Percentiles rank a stretch among this genome's conserved stretches.
Conservation (phyloP, 1,140 invertebrate species). For the Plutomurus gul region DNA sequence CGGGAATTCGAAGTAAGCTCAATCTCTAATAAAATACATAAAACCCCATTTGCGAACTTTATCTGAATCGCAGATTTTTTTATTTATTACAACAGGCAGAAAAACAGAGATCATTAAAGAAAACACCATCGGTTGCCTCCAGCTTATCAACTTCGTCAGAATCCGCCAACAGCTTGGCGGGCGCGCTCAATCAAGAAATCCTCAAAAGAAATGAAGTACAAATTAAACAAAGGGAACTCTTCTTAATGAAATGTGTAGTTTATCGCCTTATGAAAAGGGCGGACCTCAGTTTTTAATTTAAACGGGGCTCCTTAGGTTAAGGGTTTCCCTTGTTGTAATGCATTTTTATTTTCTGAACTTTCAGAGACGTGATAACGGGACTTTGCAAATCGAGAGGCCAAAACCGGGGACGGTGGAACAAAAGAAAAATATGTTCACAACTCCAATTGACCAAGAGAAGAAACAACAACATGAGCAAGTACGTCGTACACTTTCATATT, state of each 20-base stretch:
- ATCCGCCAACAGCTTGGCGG: conserved; percentile 57
- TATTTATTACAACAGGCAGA: conserved; percentile 47
- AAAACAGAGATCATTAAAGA: conserved; percentile 40
- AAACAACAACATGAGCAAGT: conserved; percentile 52
- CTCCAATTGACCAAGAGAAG: conserved; percentile 48
- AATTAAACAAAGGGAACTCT: not conserved
- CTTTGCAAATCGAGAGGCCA: conserved; percentile 1
- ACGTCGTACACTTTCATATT: not conserved
- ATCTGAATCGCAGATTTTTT: not conserved
- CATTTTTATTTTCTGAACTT: not conserved
- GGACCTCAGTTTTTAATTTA: not conserved
- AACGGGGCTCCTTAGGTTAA: not conserved
- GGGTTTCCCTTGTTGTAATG: not conserved
- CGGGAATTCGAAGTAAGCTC: conserved; percentile 53
- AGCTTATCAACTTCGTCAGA: conserved; percentile 21
- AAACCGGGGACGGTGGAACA: conserved; percentile 39
- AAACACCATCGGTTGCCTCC: conserved; percentile 32
- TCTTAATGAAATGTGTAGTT: not conserved
- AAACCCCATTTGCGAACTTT: not conserved
- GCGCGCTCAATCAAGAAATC: conserved; percentile 68
- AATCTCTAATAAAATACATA: not conserved
- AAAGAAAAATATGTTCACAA: conserved; percentile 43
- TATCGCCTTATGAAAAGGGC: too few species aligned
- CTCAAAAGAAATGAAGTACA: conserved; percentile 67
- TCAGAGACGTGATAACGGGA: conserved; percentile 37